Evolutionary conservation across 2,797 vertebrate species (phyloP), one percentile per base, ranked within the genome.

Genomic region (Clarias laeviceps): DNA sequence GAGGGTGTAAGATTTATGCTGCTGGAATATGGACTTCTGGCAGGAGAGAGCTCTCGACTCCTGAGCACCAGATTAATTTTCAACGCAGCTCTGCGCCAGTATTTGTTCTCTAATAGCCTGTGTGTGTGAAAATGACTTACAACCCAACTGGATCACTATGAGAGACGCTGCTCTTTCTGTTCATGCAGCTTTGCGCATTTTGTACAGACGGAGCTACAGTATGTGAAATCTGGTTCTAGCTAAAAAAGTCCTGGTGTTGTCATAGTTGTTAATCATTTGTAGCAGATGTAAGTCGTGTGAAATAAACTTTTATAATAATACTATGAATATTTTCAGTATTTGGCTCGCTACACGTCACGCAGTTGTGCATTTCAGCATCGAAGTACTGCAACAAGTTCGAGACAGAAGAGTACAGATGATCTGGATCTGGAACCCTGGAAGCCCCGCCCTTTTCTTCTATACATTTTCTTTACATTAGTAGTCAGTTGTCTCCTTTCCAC

Each of bases 111-210:
- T 83, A 88, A 89, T 87, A 57, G 83, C 92, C 88, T 78, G 86
- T 82, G 92, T 2, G 87, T 90, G 92, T 90, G 90, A 94, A 94
- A 91, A 91, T 91, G 34, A 94, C 93, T 93, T 91, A 92, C 83
- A 66, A 59, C 24, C 56, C 24, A 72, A 37, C 87, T 84, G 73
- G 76, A 59, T 80, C 81, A 69, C 69, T 59, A 68, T 32, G 65
- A 76, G 80, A 18, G 80, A 81, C 57, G 77, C 57, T 81, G 83
- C 82, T 72, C 77, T 91, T 92, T 91, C 85, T 87, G 85, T 73
- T 68, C 45, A 69, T 50, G 29, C 77, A 34, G 54, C 8, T 12
- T 78, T 9, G 22, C 8, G 12, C 18, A 5, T 22, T 24, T 7
- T 2, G 50, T 56, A 34, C 17, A 32, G 27, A 11, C 3, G 57